phyloP scores from a whole-genome alignment of 92 coral and sea anemone genomes.

The Hydrozoanthus gracilis region DNA sequence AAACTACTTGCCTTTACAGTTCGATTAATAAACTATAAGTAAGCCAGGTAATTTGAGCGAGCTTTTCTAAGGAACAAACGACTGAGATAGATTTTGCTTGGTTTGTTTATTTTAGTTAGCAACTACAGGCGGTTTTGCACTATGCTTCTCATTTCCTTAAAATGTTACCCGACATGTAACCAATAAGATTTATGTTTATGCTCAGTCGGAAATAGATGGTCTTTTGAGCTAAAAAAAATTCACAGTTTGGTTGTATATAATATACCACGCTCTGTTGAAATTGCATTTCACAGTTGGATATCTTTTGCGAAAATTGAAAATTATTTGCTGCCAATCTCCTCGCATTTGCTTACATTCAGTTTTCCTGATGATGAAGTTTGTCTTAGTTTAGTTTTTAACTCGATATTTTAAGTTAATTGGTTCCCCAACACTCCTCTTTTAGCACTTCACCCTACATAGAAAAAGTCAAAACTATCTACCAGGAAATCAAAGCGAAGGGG shows the following conservation, averaged over 20 bases:
- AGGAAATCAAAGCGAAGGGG: too few relatives aligned
- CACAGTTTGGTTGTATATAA: background rate
- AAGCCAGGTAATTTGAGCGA: background rate
- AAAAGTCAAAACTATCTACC: background rate
- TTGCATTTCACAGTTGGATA: background rate
- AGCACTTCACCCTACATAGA: background rate
- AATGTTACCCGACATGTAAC: background rate
- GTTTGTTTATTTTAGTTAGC: constrained; percentile 17
- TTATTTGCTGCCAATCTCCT: background rate
- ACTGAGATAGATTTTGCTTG: background rate
- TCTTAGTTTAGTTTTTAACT: background rate
- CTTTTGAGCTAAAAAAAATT: background rate
- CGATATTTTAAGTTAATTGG: background rate
- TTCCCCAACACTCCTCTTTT: background rate
- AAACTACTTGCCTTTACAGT: background rate
- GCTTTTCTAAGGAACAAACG: background rate
- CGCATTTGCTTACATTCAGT: background rate
- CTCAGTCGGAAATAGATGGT: background rate
- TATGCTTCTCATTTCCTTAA: background rate
- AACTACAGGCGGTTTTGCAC: constrained; percentile 13
- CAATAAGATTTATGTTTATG: background rate
- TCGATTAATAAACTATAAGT: background rate
- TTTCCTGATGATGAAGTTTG: background rate
- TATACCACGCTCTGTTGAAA: background rate
- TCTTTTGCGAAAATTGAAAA: background rate